phyloP scores from a whole-genome alignment of 2,113 vertebrate genomes.

The Brachirus orientalis region DNA sequence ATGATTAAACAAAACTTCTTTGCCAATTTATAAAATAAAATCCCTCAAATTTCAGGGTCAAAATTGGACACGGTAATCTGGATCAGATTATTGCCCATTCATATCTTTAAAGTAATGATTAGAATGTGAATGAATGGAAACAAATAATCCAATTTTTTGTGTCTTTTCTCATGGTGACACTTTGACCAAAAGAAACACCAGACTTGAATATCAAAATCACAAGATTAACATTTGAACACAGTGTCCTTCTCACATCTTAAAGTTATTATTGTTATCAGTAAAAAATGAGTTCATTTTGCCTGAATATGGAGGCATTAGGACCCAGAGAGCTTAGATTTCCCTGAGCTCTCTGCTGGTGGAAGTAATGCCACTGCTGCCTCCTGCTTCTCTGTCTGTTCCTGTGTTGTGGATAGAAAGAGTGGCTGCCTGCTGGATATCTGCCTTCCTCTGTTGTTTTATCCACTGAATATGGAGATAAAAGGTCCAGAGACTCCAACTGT shows the following conservation, averaged over 20 bases:
- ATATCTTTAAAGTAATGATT: no score
- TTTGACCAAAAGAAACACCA: no score
- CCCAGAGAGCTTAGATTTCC: conserved; percentile 33
- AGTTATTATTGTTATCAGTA: no score
- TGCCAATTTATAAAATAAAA: no score
- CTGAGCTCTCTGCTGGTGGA: conserved; percentile 7
- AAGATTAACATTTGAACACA: background rate
- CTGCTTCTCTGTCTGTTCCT: conserved; percentile 19
- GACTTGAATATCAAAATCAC: no score
- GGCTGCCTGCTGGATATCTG: conserved; percentile 34
- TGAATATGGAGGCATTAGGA: conserved; percentile 58
- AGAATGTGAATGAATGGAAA: no score
- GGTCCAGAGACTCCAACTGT: conserved; percentile 14
- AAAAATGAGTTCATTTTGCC: background rate
- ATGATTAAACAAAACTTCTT: no score
- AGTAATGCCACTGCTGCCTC: conserved; percentile 25
- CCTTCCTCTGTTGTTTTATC: background rate
- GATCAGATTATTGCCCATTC: background rate
- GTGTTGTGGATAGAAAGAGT: conserved; percentile 26
- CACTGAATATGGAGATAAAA: conserved; percentile 30
- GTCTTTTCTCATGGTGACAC: no score
- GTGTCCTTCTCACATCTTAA: no score
- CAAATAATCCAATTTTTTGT: no score
- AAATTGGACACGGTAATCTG: background rate
- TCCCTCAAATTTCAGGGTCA: background rate